Evolutionary conservation across 2,113 vertebrate species (phyloP), one percentile per base, ranked within the genome.

Genomic region (Empidonax traillii): DNA sequence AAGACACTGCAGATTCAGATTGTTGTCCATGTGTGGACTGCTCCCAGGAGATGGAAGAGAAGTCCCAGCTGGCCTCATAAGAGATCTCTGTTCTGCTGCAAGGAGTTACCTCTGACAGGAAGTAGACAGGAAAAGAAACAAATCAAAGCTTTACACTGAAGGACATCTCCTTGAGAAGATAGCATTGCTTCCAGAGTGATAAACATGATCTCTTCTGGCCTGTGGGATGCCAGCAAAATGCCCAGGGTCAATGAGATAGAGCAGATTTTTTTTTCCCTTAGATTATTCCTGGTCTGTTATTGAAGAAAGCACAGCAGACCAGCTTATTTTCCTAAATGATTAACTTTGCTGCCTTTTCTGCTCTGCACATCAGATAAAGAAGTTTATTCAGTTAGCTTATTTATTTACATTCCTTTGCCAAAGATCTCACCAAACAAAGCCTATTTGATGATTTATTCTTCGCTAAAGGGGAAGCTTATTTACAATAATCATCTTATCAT

Each of bases 381-480:
- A 78, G 78, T 94, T 95, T 93, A 94, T 94, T 94, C 88, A 88
- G 90, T 91, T 67, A 81, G 79, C 47, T 56, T 97, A 88, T 95
- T 97, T 97, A 86, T 96, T 96, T 95, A 96, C 86, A 96, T 95
- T 96, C 92, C 53, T 94, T 84, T 91, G 69, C 66, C 75, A 84
- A 81, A 80, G 78, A 96, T 92, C 73, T 95, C 93, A 94, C 85
- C 87, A 96, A 89, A 95, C 74, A 90, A 91, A 95, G 76, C 33
- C 74, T 94, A 71, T 81, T 89, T 90, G 79, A 76, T 93, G 75
- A 84, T 95, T 89, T 96, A 79, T 86, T 94, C 88, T 93, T 94
- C 95, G 72, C 90, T 96, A 93, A 96, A 86, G 79, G 53, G 44
- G 31, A 95, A 93, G 85, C 69, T 96, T 96, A 94, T 96, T 95